Evolutionary conservation across 2,113 vertebrate species (phyloP).

Genomic region (Chrysemys picta): DNA sequence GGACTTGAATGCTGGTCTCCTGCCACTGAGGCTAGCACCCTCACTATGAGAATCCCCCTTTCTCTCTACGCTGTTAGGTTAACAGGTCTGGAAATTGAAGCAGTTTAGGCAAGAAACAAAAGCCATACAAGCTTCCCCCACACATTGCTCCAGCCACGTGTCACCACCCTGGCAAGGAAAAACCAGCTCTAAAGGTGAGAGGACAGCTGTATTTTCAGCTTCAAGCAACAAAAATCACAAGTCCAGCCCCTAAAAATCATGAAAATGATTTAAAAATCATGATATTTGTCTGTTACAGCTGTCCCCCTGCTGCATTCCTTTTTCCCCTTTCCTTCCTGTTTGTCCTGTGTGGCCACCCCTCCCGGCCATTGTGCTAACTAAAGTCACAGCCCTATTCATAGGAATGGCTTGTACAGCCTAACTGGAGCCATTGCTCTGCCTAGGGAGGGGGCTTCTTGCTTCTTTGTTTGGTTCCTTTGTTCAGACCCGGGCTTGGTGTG

Average conservation of each 20-base stretch:
- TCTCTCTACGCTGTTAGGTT: background rate
- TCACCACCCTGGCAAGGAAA: background rate
- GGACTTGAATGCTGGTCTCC: background rate
- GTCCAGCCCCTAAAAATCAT: background rate
- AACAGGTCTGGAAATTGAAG: background rate
- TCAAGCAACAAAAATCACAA: background rate
- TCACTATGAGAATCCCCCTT: background rate
- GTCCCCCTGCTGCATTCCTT: too few species aligned
- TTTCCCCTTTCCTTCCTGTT: too few species aligned
- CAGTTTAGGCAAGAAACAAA: background rate
- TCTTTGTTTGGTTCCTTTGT: too few species aligned
- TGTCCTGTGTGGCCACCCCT: too few species aligned
- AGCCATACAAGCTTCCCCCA: background rate
- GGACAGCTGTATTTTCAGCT: background rate
- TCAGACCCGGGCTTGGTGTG: too few species aligned
- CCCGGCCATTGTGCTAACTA: too few species aligned
- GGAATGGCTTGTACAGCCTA: too few species aligned
- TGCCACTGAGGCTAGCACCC: background rate
- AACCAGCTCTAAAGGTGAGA: background rate
- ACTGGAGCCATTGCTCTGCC: too few species aligned
- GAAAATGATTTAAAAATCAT: background rate
- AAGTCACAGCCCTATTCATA: too few species aligned
- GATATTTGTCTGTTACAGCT: background rate
- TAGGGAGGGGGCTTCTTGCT: too few species aligned
- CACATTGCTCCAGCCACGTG: background rate